Percentiles rank a stretch among this genome's conserved stretches.
These are phyloP conservation scores for Frieseomelitta varia DNA, from an alignment of 1,140 invertebrate species.

Conservation along the genomic window DNA sequence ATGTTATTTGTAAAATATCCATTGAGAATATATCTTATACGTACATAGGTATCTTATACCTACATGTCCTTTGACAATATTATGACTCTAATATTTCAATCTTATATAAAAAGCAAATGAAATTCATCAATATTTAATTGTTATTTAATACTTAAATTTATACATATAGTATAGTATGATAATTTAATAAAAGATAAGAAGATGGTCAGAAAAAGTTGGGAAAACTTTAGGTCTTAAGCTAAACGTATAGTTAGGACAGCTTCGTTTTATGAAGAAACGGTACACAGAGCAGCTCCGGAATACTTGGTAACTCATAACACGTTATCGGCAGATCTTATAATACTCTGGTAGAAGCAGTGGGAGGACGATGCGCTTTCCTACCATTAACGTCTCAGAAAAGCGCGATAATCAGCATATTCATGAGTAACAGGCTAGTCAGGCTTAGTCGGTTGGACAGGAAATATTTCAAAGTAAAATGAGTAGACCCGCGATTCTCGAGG, in stretches of 20 bases:
- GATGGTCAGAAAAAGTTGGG: neutral
- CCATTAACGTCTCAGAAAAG: constrained; percentile 50
- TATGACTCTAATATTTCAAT: neutral
- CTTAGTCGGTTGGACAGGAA: constrained; percentile 52
- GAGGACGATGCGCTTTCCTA: constrained; percentile 35
- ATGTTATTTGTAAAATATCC: neutral
- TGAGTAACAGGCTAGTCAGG: constrained; percentile 49
- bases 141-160: neutral
- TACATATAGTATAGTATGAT: neutral
- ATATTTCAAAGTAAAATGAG: constrained; percentile 72
- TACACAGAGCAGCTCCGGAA: neutral
- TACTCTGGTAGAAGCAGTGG: neutral
- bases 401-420: constrained; percentile 72
- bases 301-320: constrained; percentile 10
- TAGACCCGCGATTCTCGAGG: neutral
- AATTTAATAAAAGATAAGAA: neutral
- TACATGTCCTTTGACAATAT: neutral
- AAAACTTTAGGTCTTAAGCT: no score
- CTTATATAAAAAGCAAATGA: neutral
- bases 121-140: neutral
- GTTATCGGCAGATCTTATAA: constrained; percentile 46
- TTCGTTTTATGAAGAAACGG: neutral
- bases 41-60: neutral
- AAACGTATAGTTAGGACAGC: neutral
- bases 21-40: neutral